These are phyloP conservation scores for Melanostoma scalare DNA, from an alignment of 2,888 invertebrate species.

Conservation along the genomic window DNA sequence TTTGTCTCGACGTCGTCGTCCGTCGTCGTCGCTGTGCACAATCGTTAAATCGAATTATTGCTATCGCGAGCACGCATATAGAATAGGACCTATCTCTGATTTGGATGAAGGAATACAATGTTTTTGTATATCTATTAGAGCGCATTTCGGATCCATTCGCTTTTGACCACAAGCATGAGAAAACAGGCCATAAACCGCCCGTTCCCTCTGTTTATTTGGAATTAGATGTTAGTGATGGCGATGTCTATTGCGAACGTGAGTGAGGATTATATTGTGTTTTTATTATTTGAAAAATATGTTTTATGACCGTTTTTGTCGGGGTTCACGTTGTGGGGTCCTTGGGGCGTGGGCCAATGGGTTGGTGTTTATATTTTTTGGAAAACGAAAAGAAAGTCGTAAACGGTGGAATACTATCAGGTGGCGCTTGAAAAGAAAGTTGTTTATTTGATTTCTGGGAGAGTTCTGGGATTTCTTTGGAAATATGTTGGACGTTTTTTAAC, in stretches of 20 bases:
- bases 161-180: constrained; percentile 69
- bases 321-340: constrained; percentile 67
- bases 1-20: constrained; percentile 64
- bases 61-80: constrained; percentile 41
- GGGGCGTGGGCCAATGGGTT: background rate
- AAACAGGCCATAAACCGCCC: constrained; percentile 52
- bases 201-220: constrained; percentile 54
- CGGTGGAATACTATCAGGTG: constrained; percentile 43
- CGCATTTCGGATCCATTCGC: constrained; percentile 60
- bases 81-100: constrained; percentile 19
- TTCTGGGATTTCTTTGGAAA: constrained; percentile 67
- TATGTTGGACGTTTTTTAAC: constrained; percentile 9
- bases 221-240: constrained; percentile 21
- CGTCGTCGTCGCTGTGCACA: constrained; percentile 46
- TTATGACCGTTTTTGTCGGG: background rate
- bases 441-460: constrained; percentile 62
- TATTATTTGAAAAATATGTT: constrained; percentile 33
- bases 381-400: no score
- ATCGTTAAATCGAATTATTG: constrained; percentile 70
- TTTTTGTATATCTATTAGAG: constrained; percentile 21
- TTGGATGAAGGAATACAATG: constrained; percentile 16
- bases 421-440: constrained; percentile 51
- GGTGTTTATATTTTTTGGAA: constrained; percentile 27
- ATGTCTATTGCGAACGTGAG: constrained; percentile 17
- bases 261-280: constrained; percentile 25